Percentiles rank a stretch among this genome's conserved stretches.
Evolutionary conservation across 2,797 vertebrate genomes (phyloP).

Genomic region (Lepilemur septentrionalis): DNA sequence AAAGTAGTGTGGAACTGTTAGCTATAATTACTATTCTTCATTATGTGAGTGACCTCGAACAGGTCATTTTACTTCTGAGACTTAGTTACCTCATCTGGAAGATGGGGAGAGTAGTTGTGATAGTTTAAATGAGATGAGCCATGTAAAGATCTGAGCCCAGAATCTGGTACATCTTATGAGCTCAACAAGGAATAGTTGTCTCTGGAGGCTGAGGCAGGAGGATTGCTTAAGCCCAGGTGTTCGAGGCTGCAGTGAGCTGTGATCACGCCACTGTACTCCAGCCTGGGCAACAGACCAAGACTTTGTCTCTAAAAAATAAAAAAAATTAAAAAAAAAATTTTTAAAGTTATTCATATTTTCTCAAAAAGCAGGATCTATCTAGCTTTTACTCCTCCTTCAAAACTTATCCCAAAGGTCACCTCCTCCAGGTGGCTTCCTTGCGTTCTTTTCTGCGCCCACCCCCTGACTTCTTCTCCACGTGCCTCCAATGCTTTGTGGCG

Average conservation of each 20-base stretch:
- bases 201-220: neutral
- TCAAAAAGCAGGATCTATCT: neutral
- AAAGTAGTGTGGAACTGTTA: neutral
- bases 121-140: neutral
- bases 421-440: neutral
- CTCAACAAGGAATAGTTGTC: neutral
- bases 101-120: neutral
- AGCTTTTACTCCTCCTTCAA: neutral
- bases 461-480: rapidly evolving
- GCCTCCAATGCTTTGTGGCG: neutral
- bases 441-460: neutral
- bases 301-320: too few species aligned
- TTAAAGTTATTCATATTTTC: neutral
- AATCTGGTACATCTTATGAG: neutral
- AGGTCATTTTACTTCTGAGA: neutral
- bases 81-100: neutral
- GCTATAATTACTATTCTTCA: neutral
- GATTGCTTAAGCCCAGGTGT: neutral
- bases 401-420: neutral
- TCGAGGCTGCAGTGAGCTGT: neutral
- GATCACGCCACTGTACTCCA: neutral
- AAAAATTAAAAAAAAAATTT: too few species aligned
- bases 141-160: neutral
- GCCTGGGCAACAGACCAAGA: neutral
- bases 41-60: neutral